phyloP scores from a whole-genome alignment of 2,113 vertebrate species.

The Pseudonaja textilis region DNA sequence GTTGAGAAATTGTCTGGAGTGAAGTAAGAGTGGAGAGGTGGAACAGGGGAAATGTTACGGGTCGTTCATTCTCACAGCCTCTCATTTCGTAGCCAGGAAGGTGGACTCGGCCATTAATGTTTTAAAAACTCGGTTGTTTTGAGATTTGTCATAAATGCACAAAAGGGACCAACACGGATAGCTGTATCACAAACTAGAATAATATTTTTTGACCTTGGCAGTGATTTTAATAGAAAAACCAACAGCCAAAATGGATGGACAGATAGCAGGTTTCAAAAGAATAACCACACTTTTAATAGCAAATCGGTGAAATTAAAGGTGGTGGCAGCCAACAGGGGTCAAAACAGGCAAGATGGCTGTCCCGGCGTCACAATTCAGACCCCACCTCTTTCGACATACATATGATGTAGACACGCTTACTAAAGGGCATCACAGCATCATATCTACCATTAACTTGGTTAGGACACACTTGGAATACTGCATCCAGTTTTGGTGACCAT shows the following conservation, averaged over 20 bases:
- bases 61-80: conserved; percentile 23
- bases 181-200: conserved; percentile 9
- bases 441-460: not conserved
- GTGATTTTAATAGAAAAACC: conserved; percentile 14
- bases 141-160: not conserved
- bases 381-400: not conserved
- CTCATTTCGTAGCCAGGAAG: conserved; percentile 44
- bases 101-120: conserved; percentile 30
- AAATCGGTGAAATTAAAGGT: not conserved
- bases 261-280: not conserved
- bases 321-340: not conserved
- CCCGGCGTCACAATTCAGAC: not conserved
- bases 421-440: not conserved
- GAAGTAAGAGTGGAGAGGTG: conserved; percentile 4
- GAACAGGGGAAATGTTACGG: conserved; percentile 20
- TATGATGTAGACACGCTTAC: not conserved
- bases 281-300: not conserved
- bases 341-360: not conserved
- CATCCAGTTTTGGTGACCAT: no score
- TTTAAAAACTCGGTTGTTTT: conserved; percentile 4
- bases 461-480: no score
- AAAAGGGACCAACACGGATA: not conserved
- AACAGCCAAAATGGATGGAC: not conserved
- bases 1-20: conserved; percentile 7
- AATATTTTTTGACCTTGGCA: not conserved